Percentiles rank a stretch among this genome's conserved stretches.
Conservation (phyloP, 2,888 invertebrate species). For the Lepidochitona cinerea region DNA sequence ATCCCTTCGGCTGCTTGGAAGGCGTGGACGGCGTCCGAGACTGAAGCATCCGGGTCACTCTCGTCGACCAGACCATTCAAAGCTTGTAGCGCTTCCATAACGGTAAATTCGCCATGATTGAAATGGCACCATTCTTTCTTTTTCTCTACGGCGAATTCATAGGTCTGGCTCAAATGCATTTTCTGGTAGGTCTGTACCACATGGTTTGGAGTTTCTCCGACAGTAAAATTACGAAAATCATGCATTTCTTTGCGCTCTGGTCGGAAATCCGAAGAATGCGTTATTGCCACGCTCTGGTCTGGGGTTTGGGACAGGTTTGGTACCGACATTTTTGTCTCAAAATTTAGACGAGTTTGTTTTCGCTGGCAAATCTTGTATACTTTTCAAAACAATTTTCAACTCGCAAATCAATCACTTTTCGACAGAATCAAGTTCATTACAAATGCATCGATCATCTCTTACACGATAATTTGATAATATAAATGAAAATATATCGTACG, state of each 20-base stretch:
- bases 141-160: constrained; percentile 58
- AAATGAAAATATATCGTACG: no score
- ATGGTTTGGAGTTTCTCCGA: constrained; percentile 76
- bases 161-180: constrained; percentile 87
- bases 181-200: constrained; percentile 87
- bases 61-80: constrained; percentile 92
- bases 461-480: no score
- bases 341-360: no score
- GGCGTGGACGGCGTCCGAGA: constrained; percentile 96
- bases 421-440: no score
- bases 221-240: constrained; percentile 84
- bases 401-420: no score
- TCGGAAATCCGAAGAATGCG: constrained; percentile 65
- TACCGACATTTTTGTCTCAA: no score
- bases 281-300: no score
- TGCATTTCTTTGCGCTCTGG: constrained; percentile 69
- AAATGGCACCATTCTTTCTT: constrained; percentile 86
- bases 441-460: no score
- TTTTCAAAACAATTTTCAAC: no score
- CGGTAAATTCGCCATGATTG: constrained; percentile 84
- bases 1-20: constrained; percentile 97
- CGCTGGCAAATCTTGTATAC: no score
- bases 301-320: no score
- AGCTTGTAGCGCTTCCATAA: constrained; percentile 88
- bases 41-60: constrained; percentile 93